phyloP scores from a whole-genome alignment of 2,797 vertebrate genomes.

The Morelia viridis region DNA sequence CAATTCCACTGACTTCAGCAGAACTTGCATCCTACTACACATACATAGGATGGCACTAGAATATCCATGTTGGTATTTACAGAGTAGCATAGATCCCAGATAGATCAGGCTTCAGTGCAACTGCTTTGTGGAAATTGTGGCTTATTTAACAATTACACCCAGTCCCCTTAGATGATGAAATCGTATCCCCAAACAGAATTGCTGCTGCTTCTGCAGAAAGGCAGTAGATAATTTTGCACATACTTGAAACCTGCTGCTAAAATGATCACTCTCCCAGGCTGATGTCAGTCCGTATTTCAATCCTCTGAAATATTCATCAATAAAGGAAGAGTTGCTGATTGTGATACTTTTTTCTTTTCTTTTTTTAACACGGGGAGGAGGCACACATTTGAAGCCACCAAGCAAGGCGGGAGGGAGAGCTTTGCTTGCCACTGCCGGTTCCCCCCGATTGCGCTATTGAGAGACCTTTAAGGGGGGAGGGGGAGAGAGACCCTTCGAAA shows the following conservation, averaged over 20 bases:
- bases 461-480: slow-evolving; percentile 28
- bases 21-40: background rate
- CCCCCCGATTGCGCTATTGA: slow-evolving; percentile 45
- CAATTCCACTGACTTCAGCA: background rate
- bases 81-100: background rate
- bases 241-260: slow-evolving; percentile 60
- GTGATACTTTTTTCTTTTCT: background rate
- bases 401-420: slow-evolving; percentile 49
- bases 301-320: slow-evolving; percentile 44
- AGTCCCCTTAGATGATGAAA: slow-evolving; percentile 36
- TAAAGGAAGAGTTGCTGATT: slow-evolving; percentile 39
- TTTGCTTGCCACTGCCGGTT: slow-evolving; percentile 58
- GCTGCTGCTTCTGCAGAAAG: slow-evolving; percentile 54
- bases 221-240: slow-evolving; percentile 40
- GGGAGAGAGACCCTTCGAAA: slow-evolving; percentile 20
- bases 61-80: background rate
- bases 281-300: slow-evolving; percentile 32
- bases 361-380: slow-evolving; percentile 11
- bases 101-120: background rate
- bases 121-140: background rate
- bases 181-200: slow-evolving; percentile 49
- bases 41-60: background rate
- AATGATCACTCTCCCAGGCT: slow-evolving; percentile 38
- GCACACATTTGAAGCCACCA: background rate
- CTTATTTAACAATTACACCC: slow-evolving; percentile 33